phyloP scores from a whole-genome alignment of 2,888 invertebrate genomes.

The Drosophila lacicola region DNA sequence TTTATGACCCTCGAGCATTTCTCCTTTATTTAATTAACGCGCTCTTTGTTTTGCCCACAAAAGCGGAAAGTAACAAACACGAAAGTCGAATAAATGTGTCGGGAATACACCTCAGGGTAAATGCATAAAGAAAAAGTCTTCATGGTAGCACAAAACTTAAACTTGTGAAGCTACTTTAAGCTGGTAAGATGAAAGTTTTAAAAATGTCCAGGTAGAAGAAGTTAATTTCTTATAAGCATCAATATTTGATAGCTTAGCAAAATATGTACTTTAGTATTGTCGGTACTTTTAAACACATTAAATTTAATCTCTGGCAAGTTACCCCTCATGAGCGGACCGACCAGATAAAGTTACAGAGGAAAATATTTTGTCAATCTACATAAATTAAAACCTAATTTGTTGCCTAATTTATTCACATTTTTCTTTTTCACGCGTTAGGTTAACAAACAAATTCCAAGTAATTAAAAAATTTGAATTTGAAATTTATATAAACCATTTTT shows the following conservation, averaged over 20 bases:
- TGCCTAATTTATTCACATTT: background rate
- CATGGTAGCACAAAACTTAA: background rate
- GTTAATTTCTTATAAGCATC: background rate
- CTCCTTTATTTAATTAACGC: conserved; percentile 3
- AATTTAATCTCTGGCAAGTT: too few species aligned
- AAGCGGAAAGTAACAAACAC: background rate
- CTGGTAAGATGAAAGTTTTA: background rate
- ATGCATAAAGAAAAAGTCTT: background rate
- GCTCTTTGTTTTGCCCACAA: background rate
- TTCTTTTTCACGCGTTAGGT: too few species aligned
- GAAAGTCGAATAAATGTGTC: background rate
- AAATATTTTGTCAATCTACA: conserved; percentile 6
- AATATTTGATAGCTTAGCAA: background rate
- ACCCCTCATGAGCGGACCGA: too few species aligned
- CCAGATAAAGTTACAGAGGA: background rate
- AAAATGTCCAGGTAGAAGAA: background rate
- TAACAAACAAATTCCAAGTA: background rate
- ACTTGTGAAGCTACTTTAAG: background rate
- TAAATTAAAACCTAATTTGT: conserved; percentile 7
- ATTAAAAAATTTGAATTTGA: background rate
- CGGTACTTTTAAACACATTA: too few species aligned
- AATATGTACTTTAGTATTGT: too few species aligned
- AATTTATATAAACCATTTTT: background rate
- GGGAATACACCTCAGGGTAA: background rate
- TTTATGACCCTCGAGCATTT: background rate